Conservation (phyloP, 2,888 invertebrate genomes). For the Galerucella calmariensis region DNA sequence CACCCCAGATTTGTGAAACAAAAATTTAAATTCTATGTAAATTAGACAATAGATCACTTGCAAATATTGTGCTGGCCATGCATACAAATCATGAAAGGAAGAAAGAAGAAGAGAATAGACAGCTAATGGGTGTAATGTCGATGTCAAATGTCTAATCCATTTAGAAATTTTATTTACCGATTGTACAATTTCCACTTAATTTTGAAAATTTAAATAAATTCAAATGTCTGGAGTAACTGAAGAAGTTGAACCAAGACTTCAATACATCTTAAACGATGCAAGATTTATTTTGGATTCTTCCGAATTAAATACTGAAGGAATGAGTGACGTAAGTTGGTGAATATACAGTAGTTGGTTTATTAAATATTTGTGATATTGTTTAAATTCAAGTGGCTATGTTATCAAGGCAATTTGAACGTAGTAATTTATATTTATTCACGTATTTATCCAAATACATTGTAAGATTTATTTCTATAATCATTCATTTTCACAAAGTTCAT, state of each 20-base stretch:
- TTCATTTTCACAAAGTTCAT: no score
- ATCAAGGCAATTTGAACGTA: no score
- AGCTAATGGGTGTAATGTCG: slow-evolving; percentile 4
- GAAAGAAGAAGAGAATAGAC: no score
- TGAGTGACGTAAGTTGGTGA: slow-evolving; percentile 43
- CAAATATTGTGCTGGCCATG: no score
- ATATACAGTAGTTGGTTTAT: not conserved
- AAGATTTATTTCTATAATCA: no score
- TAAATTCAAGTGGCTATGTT: not conserved
- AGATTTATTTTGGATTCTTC: slow-evolving; percentile 42
- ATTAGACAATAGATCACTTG: no score
- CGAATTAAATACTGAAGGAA: slow-evolving; percentile 36
- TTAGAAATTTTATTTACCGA: slow-evolving; percentile 54
- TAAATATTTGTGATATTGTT: not conserved
- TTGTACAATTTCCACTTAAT: slow-evolving; percentile 47
- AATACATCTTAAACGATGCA: slow-evolving; percentile 42
- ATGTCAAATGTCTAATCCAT: slow-evolving; percentile 35
- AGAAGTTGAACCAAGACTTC: slow-evolving; percentile 37
- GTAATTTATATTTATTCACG: no score
- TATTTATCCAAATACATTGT: no score
- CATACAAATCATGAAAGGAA: no score
- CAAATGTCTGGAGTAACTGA: slow-evolving; percentile 40
- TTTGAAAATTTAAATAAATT: slow-evolving; percentile 26
- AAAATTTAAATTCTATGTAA: no score
- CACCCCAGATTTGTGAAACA: no score